Conservation (phyloP, 1,140 invertebrate genomes). For the Euglossa dilemma region DNA sequence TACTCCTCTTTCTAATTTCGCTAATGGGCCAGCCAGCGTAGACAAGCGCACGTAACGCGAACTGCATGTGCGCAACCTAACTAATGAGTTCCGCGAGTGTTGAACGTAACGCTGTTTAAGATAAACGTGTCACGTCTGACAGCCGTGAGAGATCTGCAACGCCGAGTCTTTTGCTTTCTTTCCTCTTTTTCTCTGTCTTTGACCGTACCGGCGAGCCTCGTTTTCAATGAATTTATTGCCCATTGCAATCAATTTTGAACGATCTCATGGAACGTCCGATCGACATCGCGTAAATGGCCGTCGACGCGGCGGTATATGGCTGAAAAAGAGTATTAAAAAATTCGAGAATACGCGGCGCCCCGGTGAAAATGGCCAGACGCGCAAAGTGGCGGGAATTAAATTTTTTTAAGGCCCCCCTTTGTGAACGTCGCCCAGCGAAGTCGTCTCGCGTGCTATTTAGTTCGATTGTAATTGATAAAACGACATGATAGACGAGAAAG, state of each 20-base stretch:
- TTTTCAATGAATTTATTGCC: conserved; percentile 1
- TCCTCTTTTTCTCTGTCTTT: neutral
- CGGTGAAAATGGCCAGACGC: neutral
- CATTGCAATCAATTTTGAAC: neutral
- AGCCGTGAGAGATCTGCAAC: conserved; percentile 38
- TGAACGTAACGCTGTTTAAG: conserved; percentile 48
- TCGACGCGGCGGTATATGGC: neutral
- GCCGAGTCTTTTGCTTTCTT: conserved; percentile 1
- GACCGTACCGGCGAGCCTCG: neutral
- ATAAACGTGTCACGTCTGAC: conserved; percentile 49
- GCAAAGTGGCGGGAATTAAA: too few species aligned
- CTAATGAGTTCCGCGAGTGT: conserved; percentile 47
- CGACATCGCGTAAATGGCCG: neutral
- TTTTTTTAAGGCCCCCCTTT: too few species aligned
- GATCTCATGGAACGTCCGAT: neutral
- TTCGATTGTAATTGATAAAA: neutral
- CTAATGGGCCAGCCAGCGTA: conserved; percentile 36
- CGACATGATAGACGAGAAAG: neutral
- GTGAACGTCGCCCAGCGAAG: neutral
- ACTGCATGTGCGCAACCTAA: conserved; percentile 31
- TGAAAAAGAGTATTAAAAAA: neutral
- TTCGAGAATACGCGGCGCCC: neutral
- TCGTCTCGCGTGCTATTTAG: neutral
- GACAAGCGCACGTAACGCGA: conserved; percentile 25
- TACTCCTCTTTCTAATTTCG: conserved; percentile 44